A percentile compares a stretch with the other conserved stretches of the same genome.
phyloP scores from a whole-genome alignment of 2,113 vertebrate species.

The Mustela nigripes region DNA sequence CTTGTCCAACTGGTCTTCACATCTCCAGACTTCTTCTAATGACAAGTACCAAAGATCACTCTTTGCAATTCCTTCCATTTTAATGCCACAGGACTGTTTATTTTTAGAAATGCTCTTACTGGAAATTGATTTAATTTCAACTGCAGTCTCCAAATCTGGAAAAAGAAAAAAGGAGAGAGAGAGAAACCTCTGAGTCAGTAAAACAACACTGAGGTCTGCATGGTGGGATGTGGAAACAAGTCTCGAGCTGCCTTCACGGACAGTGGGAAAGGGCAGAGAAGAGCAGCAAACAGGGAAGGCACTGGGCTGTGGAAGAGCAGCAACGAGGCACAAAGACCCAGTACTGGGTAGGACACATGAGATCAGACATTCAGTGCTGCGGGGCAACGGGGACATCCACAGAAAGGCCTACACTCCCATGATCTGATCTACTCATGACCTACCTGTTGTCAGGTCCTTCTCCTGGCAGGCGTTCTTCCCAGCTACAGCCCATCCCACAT shows the following conservation, averaged over 20 bases:
- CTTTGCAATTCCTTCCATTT: slow-evolving; percentile 51
- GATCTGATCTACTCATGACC: not conserved
- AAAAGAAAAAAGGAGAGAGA: too few relatives aligned
- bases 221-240: not conserved
- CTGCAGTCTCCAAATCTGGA: slow-evolving; percentile 47
- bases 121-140: slow-evolving; percentile 60
- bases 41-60: slow-evolving; percentile 70
- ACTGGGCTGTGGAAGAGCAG: not conserved
- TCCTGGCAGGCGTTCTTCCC: not conserved
- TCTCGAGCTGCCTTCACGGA: not conserved
- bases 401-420: not conserved
- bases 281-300: not conserved
- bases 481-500: not conserved
- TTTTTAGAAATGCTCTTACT: slow-evolving; percentile 61
- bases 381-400: not conserved
- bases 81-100: slow-evolving; percentile 45
- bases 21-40: slow-evolving; percentile 71
- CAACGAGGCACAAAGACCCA: not conserved
- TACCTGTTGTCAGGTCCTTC: not conserved
- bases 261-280: not conserved
- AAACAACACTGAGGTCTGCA: not conserved
- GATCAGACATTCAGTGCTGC: not conserved
- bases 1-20: slow-evolving; percentile 41
- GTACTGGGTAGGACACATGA: not conserved
- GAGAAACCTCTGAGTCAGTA: not conserved